phyloP scores from a whole-genome alignment of 2,888 invertebrate genomes.

The Aplocera efformata region DNA sequence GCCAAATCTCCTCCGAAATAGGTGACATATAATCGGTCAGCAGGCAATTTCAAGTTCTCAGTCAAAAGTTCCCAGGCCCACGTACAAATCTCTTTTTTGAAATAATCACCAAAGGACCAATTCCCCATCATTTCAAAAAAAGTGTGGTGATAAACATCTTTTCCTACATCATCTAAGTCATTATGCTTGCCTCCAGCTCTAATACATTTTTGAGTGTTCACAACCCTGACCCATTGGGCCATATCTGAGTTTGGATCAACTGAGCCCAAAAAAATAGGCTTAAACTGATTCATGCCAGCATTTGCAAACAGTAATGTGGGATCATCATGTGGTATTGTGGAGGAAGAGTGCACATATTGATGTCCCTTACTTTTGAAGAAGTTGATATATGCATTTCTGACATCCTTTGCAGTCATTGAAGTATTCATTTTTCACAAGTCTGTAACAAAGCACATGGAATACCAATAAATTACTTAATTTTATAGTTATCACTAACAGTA shows the following conservation, averaged over 20 bases:
- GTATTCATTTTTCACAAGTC: conserved; percentile 69
- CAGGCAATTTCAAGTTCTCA: conserved; percentile 86
- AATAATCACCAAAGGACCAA: conserved; percentile 99
- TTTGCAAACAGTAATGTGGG: conserved; percentile 98
- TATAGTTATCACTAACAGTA: no score
- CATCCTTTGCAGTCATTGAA: conserved; percentile 86
- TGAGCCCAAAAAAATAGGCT: conserved; percentile 98
- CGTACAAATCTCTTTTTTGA: conserved; percentile 97
- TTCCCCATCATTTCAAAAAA: conserved; percentile 99
- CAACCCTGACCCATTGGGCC: conserved; percentile 92
- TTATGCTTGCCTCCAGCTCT: conserved; percentile 99
- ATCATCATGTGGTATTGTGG: conserved; percentile 98
- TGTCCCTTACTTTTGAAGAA: conserved; percentile 94
- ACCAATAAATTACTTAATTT: no score
- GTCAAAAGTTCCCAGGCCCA: conserved; percentile 99
- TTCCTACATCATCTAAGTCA: conserved; percentile 99
- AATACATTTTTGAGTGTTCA: conserved; percentile 99
- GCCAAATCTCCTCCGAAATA: conserved; percentile 97
- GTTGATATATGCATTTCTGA: conserved; percentile 92
- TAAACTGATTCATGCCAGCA: conserved; percentile 99
- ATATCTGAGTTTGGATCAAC: conserved; percentile 98
- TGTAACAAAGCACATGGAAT: conserved; percentile 33
- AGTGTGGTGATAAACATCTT: conserved; percentile 99
- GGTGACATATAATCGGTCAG: conserved; percentile 96
- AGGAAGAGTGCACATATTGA: conserved; percentile 97